Conservation (phyloP, 2,797 vertebrate species). For the Arctocebus calabarensis region DNA sequence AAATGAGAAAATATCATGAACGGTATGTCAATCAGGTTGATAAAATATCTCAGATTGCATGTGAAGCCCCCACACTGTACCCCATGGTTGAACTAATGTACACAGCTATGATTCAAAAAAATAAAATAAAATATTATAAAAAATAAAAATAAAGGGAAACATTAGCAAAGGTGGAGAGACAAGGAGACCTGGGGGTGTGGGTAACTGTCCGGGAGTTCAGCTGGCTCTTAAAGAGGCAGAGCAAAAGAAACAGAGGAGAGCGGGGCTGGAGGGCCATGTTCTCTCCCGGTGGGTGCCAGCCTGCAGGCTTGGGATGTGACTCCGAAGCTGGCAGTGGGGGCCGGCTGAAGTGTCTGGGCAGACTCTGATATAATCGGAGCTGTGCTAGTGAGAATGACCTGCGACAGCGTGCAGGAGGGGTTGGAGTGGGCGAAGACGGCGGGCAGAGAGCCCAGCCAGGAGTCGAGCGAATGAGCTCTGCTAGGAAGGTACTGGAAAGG, state of each 20-base stretch:
- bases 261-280: accelerated
- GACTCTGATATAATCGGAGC: too few relatives aligned
- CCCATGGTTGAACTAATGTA: too few relatives aligned
- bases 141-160: background rate
- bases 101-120: too few relatives aligned
- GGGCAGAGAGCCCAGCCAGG: background rate
- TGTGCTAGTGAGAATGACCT: background rate
- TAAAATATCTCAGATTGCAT: too few relatives aligned
- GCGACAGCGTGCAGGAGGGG: background rate
- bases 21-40: too few relatives aligned
- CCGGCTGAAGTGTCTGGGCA: background rate
- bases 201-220: background rate
- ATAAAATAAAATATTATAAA: too few relatives aligned
- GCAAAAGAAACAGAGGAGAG: accelerated
- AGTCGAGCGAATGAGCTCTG: background rate
- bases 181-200: background rate
- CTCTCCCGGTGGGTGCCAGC: background rate
- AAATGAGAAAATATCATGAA: too few relatives aligned
- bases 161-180: background rate
- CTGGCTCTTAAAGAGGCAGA: background rate
- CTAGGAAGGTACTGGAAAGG: background rate
- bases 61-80: too few relatives aligned
- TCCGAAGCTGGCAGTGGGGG: background rate
- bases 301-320: background rate
- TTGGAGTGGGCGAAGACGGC: background rate